Percentiles rank a stretch among this genome's conserved stretches.
Conservation (phyloP, 2,113 vertebrate genomes). For the Aphelocoma coerulescens region DNA sequence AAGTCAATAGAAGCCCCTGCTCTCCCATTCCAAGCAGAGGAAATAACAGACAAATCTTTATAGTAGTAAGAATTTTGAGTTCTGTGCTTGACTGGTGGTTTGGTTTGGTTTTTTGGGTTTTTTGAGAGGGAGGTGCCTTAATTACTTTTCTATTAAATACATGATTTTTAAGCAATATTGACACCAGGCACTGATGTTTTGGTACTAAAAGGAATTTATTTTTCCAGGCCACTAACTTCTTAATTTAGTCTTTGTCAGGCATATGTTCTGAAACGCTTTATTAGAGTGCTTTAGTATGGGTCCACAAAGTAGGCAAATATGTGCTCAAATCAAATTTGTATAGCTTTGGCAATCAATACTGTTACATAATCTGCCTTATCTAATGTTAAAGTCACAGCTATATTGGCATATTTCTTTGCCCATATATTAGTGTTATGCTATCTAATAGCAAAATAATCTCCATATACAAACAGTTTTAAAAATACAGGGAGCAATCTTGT, state of each 20-base stretch:
- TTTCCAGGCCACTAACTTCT: background rate
- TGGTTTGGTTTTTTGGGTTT: background rate
- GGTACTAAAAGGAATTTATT: background rate
- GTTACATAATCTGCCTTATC: background rate
- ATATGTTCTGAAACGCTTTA: background rate
- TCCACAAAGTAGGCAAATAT: background rate
- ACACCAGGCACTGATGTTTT: background rate
- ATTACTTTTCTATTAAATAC: background rate
- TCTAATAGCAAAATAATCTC: background rate
- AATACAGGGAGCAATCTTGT: background rate
- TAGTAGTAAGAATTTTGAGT: background rate
- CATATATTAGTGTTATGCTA: background rate
- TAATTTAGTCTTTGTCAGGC: background rate
- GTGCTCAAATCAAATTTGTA: background rate
- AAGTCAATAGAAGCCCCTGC: background rate
- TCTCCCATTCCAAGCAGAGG: background rate
- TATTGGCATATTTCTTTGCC: background rate
- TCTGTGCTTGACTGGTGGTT: background rate
- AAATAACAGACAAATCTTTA: background rate
- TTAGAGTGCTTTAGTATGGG: background rate
- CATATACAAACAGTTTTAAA: background rate
- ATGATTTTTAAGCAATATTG: background rate
- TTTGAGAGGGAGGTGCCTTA: background rate
- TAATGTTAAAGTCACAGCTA: background rate
- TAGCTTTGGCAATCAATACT: background rate